Percentiles rank a stretch among this genome's conserved stretches.
Conservation (phyloP, 2,113 vertebrate genomes). For the Paramisgurnus dabryanus region DNA sequence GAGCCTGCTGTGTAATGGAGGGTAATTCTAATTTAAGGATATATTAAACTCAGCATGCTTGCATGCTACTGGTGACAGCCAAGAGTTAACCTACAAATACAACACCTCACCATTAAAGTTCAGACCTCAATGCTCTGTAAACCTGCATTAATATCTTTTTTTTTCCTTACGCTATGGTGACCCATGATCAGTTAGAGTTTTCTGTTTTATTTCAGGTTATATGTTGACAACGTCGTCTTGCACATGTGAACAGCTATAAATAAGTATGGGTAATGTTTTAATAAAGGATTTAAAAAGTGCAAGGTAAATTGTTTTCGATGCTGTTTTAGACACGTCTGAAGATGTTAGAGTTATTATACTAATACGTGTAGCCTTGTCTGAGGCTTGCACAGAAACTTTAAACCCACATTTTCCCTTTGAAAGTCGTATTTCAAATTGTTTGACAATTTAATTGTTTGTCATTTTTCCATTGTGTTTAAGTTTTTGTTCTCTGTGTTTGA, state of each 20-base stretch:
- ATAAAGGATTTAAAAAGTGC: conserved; percentile 23
- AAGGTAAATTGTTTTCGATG: conserved; percentile 29
- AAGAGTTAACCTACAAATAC: conserved; percentile 3
- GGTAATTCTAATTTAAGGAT: conserved; percentile 8
- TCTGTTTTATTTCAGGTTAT: conserved; percentile 8
- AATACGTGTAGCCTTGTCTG: conserved; percentile 42
- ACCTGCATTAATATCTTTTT: conserved; percentile 11
- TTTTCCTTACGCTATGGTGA: neutral
- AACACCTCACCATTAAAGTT: neutral
- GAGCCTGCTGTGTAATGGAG: conserved; percentile 22
- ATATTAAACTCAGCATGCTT: conserved; percentile 36
- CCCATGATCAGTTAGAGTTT: conserved; percentile 20
- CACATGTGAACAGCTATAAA: neutral
- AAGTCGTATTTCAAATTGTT: conserved; percentile 48
- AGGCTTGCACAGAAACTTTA: conserved; percentile 55
- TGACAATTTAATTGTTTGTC: conserved; percentile 43
- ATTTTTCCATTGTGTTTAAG: conserved; percentile 50
- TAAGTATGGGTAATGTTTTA: conserved; percentile 29
- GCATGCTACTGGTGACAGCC: conserved; percentile 48
- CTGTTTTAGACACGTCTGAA: conserved; percentile 46
- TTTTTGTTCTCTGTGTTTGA: conserved; percentile 60
- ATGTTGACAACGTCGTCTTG: neutral
- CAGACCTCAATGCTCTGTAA: neutral
- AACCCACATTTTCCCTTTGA: conserved; percentile 36
- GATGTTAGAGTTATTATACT: conserved; percentile 50